These are phyloP conservation scores for Balearica regulorum DNA, from an alignment of 2,797 vertebrate species.

Conservation along the genomic window DNA sequence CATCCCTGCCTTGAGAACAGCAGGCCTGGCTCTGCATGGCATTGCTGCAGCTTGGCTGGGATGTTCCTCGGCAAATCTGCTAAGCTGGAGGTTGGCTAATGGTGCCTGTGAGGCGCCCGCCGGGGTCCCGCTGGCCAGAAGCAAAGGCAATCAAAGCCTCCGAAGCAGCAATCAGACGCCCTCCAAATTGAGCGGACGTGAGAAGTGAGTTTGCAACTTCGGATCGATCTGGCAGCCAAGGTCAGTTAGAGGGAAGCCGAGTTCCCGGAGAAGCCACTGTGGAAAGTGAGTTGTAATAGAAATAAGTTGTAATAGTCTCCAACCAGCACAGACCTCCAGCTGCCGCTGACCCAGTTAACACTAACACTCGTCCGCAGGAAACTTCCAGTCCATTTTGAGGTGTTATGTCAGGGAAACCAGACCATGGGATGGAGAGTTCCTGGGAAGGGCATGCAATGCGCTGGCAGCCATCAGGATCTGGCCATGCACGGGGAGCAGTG, in stretches of 20 bases:
- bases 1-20: not conserved
- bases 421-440: not conserved
- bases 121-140: rapidly evolving
- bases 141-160: not conserved
- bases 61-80: not conserved
- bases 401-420: not conserved
- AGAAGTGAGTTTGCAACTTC: not conserved
- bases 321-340: not conserved
- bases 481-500: too few relatives aligned
- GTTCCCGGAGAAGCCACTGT: not conserved
- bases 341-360: conserved; percentile 33
- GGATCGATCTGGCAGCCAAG: conserved; percentile 23
- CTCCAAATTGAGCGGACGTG: not conserved
- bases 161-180: not conserved
- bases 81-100: not conserved
- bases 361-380: not conserved
- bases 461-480: rapidly evolving
- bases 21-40: not conserved
- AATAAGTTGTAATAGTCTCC: not conserved
- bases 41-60: not conserved
- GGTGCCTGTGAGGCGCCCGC: not conserved
- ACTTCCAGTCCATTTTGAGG: not conserved
- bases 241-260: conserved; percentile 1
- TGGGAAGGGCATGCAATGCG: rapidly evolving
- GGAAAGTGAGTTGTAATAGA: not conserved